These are phyloP conservation scores for Conger conger DNA, from an alignment of 2,113 vertebrate species.

Conservation along the genomic window DNA sequence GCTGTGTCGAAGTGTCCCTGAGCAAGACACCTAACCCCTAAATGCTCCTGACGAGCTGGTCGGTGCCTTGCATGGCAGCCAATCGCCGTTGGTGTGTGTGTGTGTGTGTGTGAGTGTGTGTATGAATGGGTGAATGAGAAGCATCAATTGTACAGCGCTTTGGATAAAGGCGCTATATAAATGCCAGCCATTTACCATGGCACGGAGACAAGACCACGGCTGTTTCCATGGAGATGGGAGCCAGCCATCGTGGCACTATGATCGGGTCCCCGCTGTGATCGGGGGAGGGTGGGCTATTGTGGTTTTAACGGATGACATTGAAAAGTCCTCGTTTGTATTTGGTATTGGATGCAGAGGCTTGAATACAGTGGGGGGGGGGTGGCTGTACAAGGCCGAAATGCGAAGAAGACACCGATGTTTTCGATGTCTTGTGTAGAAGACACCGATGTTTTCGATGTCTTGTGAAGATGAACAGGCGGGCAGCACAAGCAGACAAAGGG, in stretches of 20 bases:
- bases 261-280: background rate
- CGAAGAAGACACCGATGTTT: background rate
- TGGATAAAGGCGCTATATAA: too few species aligned
- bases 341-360: background rate
- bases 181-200: too few species aligned
- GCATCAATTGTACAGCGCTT: too few species aligned
- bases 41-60: too few species aligned
- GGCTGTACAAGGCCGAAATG: background rate
- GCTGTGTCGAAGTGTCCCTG: too few species aligned
- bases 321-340: background rate
- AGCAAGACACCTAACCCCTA: too few species aligned
- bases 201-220: conserved; percentile 29
- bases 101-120: too few species aligned
- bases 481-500: background rate
- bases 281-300: background rate
- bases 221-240: background rate
- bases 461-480: background rate
- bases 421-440: background rate
- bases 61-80: too few species aligned
- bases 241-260: background rate
- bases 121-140: too few species aligned
- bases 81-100: too few species aligned
- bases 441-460: background rate
- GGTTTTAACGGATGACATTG: background rate
- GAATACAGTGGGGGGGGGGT: background rate